Conservation (phyloP, 2,113 vertebrate species). For the Gobio gobio region DNA sequence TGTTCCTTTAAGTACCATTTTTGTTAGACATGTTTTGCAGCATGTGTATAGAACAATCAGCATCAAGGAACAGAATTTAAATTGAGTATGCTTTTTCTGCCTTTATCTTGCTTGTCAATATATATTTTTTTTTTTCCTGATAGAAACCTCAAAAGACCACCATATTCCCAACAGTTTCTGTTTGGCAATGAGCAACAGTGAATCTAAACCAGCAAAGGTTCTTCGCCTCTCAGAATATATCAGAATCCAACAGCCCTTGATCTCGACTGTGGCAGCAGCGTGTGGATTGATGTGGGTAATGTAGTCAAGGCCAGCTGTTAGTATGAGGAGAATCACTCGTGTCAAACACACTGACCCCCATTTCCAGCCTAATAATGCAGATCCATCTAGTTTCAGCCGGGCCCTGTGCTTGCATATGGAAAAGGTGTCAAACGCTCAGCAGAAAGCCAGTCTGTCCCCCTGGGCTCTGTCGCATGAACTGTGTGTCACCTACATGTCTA, state of each 20-base stretch:
- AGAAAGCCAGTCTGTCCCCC: constrained; percentile 77
- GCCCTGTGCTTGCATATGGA: constrained; percentile 75
- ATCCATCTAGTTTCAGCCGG: constrained; percentile 78
- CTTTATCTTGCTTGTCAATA: not conserved
- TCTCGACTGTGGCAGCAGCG: constrained; percentile 69
- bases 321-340: constrained; percentile 73
- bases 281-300: constrained; percentile 80
- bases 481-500: constrained; percentile 59
- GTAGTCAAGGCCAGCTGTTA: constrained; percentile 81
- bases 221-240: constrained; percentile 66
- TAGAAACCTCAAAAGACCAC: not conserved
- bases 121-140: not conserved
- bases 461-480: constrained; percentile 72
- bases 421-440: constrained; percentile 75
- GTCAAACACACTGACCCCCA: constrained; percentile 74
- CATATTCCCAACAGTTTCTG: not conserved
- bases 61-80: not conserved
- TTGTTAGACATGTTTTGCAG: not conserved
- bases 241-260: constrained; percentile 72
- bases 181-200: constrained; percentile 11
- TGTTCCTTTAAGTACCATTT: no score
- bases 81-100: not conserved
- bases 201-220: constrained; percentile 24
- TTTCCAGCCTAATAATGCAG: constrained; percentile 82
- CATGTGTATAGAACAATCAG: not conserved